These are phyloP conservation scores for Acrobasis consociella DNA, from an alignment of 2,888 invertebrate species.

Conservation along the genomic window DNA sequence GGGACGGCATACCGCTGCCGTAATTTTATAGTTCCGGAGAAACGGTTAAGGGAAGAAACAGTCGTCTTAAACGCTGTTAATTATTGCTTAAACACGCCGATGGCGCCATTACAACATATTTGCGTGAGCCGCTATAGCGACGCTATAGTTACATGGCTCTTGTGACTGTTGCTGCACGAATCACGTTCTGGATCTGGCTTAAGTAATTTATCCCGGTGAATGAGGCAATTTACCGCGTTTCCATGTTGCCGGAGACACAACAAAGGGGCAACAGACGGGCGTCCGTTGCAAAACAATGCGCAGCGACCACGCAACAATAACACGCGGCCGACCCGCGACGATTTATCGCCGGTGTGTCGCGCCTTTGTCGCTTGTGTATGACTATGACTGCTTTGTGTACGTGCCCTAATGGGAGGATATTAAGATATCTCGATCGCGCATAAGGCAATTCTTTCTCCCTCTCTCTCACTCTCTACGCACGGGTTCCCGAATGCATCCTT, in stretches of 20 bases:
- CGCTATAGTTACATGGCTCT: not conserved
- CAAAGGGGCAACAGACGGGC: conserved; percentile 50
- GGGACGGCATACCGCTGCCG: conserved; percentile 49
- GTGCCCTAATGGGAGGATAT: conserved; percentile 36
- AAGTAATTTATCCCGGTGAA: conserved; percentile 54
- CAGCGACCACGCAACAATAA: conserved; percentile 49
- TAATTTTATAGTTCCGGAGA: conserved; percentile 76
- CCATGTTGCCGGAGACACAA: conserved; percentile 48
- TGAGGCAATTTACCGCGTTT: conserved; percentile 52
- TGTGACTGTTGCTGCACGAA: conserved; percentile 10
- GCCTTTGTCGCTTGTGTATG: conserved; percentile 43
- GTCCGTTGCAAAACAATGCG: conserved; percentile 54
- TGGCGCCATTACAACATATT: conserved; percentile 64
- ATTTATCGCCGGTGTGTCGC: conserved; percentile 49
- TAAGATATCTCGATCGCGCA: no score
- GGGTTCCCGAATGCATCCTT: no score
- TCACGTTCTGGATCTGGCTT: conserved; percentile 35
- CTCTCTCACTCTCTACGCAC: no score
- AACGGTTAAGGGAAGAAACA: conserved; percentile 61
- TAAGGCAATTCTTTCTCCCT: no score
- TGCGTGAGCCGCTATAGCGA: conserved; percentile 30
- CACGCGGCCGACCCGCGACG: conserved; percentile 42
- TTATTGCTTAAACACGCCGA: conserved; percentile 56
- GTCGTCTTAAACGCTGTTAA: conserved; percentile 56
- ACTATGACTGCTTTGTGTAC: conserved; percentile 49